Base-by-base conservation (phyloP, 1,140 invertebrate species). In the Mercenaria mercenaria region DNA sequence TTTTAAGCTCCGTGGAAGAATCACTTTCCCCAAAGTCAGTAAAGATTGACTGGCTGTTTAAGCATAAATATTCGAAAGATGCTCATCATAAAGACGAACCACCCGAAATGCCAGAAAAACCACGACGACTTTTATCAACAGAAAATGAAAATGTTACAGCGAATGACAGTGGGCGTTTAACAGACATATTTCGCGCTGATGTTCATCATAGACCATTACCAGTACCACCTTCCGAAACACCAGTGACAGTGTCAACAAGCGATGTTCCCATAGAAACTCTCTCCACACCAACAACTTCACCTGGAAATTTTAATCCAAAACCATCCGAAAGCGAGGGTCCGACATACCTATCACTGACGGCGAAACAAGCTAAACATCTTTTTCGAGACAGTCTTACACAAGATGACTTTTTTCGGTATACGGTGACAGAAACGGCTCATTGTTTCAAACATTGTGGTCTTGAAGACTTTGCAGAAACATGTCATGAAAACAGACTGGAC, bases 401-500 rank as follows among this genome's bases (percentile, higher is more conserved):
- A 20, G 47, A 79, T 1, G 76, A 79, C 32, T 82, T 82, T 47
- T 82, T 26, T 39, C 23, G 43, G 3, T 82, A 82, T 32, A 41
- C 56, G 37, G 80, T 82, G 4, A 47, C 26, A 8, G 80, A 82
- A 20, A 34, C n/a, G 37, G 52, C 20, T 3, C 23, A 64, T 47
- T 82, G 80, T 64, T 82, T 82, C 26, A 56, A 64, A 34, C 23
- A 26, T n/a, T 82, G 80, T 67, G 80, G 56, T 29, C 32, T 82
- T 3, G 37, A 29, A 18, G n/a, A 64, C 0, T 82, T 82, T 64
- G 80, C 80, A 34, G 23, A 39, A 2, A 64, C 3, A 29, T 82
- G 80, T 82, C 37, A 18, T 47, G 59, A 61, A 8, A 37, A 82
- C 26, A 47, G 23, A 43, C 80, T 82, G 20, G 80, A 82, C 34